Conservation (phyloP, 2,113 vertebrate species). For the Marmota monax region DNA sequence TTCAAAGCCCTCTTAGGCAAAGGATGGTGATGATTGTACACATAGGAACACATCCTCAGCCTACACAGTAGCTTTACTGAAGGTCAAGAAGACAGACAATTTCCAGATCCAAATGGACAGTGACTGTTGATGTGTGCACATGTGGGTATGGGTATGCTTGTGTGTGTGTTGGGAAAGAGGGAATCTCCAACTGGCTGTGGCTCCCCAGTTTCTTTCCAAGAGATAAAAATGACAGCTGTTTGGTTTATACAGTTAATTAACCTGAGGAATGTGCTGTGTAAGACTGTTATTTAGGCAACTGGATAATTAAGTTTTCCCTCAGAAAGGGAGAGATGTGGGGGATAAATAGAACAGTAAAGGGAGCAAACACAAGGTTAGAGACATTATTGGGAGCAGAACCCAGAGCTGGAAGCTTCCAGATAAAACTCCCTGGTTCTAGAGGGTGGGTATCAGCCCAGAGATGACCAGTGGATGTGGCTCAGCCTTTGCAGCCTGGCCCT, state of each 20-base stretch:
- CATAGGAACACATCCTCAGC: not conserved
- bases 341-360: not conserved
- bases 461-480: not conserved
- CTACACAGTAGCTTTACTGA: not conserved
- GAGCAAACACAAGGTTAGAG: not conserved
- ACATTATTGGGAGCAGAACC: not conserved
- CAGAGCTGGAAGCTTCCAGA: not conserved
- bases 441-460: not conserved
- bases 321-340: not conserved
- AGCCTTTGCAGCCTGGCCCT: not conserved
- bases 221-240: conserved; percentile 67
- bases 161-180: not conserved
- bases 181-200: not conserved
- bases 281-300: conserved; percentile 60
- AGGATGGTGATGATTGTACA: not conserved
- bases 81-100: not conserved
- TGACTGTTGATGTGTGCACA: not conserved
- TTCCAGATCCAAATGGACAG: not conserved
- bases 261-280: conserved; percentile 32
- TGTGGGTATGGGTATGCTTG: not conserved
- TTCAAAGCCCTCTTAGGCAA: not conserved
- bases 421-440: not conserved
- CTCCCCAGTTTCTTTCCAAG: conserved; percentile 16
- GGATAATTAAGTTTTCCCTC: conserved; percentile 57
- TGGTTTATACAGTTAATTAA: conserved; percentile 63